Percentiles rank a stretch among this genome's conserved stretches.
These are phyloP conservation scores for Muntiacus reevesi DNA, from an alignment of 2,113 vertebrate species.

Conservation along the genomic window DNA sequence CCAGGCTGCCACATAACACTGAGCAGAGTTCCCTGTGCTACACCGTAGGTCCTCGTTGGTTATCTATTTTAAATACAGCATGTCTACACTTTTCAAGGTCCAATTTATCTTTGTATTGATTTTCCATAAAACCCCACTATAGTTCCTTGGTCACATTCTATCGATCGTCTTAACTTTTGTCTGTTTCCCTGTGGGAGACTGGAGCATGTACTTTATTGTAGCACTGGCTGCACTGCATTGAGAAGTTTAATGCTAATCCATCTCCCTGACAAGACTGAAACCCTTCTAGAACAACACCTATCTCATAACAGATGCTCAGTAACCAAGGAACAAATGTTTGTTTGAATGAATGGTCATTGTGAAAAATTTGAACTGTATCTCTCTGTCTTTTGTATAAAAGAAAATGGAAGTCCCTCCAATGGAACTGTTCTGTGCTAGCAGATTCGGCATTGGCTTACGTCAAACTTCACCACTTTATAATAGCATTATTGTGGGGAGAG, in stretches of 20 bases:
- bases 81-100: background rate
- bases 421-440: background rate
- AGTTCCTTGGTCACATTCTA: background rate
- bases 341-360: background rate
- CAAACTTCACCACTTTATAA: background rate
- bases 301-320: background rate
- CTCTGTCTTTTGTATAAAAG: slow-evolving; percentile 2
- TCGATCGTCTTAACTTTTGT: background rate
- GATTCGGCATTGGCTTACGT: background rate
- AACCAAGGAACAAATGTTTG: background rate
- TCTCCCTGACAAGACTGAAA: background rate
- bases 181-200: background rate
- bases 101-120: background rate
- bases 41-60: background rate
- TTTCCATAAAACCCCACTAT: background rate
- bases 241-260: background rate
- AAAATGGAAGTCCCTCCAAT: background rate
- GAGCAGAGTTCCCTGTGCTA: background rate
- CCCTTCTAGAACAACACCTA: background rate
- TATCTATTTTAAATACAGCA: background rate
- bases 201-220: background rate
- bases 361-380: background rate
- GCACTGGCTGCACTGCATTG: background rate
- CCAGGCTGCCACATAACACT: background rate
- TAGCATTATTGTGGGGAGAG: background rate